Conservation (phyloP, 1,140 invertebrate genomes). For the Andrena cerasifolii region DNA sequence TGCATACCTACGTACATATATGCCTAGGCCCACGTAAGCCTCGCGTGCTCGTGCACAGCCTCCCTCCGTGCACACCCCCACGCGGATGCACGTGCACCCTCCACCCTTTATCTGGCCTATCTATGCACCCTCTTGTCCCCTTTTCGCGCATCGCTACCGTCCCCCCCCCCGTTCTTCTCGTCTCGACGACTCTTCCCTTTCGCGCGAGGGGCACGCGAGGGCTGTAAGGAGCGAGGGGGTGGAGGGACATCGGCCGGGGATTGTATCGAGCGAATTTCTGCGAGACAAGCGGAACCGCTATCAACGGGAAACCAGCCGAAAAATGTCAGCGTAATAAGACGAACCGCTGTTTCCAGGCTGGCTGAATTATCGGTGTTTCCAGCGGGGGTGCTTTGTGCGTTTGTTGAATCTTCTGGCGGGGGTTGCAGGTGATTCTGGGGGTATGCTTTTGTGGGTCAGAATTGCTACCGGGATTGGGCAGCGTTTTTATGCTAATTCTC, state of each 20-base stretch:
- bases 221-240: slow-evolving; percentile 6
- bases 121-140: neutral
- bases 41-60: slow-evolving; percentile 6
- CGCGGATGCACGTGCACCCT: slow-evolving; percentile 15
- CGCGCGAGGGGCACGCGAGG: neutral
- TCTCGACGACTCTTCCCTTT: slow-evolving; percentile 36
- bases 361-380: slow-evolving; percentile 4
- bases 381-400: no score
- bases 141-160: neutral
- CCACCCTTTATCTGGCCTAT: slow-evolving; percentile 15
- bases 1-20: slow-evolving; percentile 11
- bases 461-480: neutral
- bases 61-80: neutral
- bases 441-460: no score
- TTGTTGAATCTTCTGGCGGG: no score
- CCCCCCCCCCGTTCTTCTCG: neutral
- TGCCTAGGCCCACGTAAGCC: slow-evolving; percentile 18
- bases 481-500: slow-evolving; percentile 14
- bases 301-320: slow-evolving; percentile 53
- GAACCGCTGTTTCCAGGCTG: slow-evolving; percentile 15
- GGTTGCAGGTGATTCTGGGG: no score
- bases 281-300: slow-evolving; percentile 32
- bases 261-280: slow-evolving; percentile 47
- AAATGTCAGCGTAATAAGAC: slow-evolving; percentile 36
- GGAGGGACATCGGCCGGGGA: neutral